Evolutionary conservation across 1,140 invertebrate genomes (phyloP), one percentile per base, ranked within the genome.

Genomic region (Drosophila guanche): DNA sequence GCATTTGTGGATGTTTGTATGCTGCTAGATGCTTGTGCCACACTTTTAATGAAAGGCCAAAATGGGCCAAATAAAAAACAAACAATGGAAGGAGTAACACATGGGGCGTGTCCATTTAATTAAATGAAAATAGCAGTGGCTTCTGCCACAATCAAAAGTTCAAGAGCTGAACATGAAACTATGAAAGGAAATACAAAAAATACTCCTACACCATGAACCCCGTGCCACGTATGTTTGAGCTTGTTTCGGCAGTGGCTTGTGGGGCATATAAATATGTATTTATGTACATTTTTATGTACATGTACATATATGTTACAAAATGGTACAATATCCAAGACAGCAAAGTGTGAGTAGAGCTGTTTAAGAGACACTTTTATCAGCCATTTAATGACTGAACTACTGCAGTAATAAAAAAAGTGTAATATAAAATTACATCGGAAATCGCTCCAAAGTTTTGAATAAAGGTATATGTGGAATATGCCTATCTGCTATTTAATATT

Each of bases 1-100:
- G 7, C 14, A 10, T 46, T 14, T 58, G 51, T 55, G 65, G 22
- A 61, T 79, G 40, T 69, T 65, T 79, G 27, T 29, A 16, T n/a
- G n/a, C n/a, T n/a, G n/a, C n/a, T 45, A 37, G 14, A 47, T 55
- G 42, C 37, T 60, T 42, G 45, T 56, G 63, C 14, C 43, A 57
- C 77, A 50, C 43, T 73, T 77, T 77, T 83, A 73, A 83, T 83
- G 73, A 83, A 81, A 68, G 53, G 7, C 51, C 55, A 50, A 69
- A 65, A 61, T 74, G 55, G 61, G 41, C 41, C 54, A 55, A 61
- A 20, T 50, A 74, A 78, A 65, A 65, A 84, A 66, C 43, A 22
- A 55, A 52, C 45, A 68, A 50, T 56, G 33, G 29, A 59, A 45
- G 20, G 7, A n/a, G 4, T 5, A 14, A 20, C 16, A 20, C 23